These are phyloP conservation scores for Diloba caeruleocephala DNA, from an alignment of 2,888 invertebrate genomes.

Conservation along the genomic window DNA sequence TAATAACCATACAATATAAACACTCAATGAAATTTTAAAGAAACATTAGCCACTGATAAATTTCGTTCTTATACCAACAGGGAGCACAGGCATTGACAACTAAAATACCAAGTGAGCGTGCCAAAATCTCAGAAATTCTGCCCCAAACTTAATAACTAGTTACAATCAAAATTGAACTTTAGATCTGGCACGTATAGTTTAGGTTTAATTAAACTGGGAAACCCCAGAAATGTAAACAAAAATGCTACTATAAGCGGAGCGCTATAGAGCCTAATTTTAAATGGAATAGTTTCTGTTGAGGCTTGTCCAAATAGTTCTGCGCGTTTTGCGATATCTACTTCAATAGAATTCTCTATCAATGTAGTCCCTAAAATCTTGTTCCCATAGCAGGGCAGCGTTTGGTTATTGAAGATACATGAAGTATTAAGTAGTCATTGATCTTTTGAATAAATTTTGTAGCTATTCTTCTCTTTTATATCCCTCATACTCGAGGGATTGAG, in stretches of 20 bases:
- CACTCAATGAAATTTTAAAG: slow-evolving; percentile 26
- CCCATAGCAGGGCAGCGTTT: neutral
- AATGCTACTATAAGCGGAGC: slow-evolving; percentile 29
- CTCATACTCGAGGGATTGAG: too few relatives aligned
- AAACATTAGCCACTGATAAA: slow-evolving; percentile 58
- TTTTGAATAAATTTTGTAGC: too few relatives aligned
- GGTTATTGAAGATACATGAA: neutral
- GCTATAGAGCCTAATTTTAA: slow-evolving; percentile 26
- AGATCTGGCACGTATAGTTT: slow-evolving; percentile 50
- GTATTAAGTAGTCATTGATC: too few relatives aligned
- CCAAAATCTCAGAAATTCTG: slow-evolving; percentile 66
- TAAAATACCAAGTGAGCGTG: slow-evolving; percentile 69
- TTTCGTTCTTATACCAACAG: slow-evolving; percentile 60
- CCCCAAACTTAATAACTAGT: slow-evolving; percentile 51
- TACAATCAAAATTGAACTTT: slow-evolving; percentile 61
- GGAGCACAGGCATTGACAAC: slow-evolving; percentile 60
- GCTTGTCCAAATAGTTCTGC: slow-evolving; percentile 58
- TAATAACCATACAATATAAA: slow-evolving; percentile 5
- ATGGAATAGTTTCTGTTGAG: slow-evolving; percentile 17
- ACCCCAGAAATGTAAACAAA: slow-evolving; percentile 15
- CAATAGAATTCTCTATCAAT: slow-evolving; percentile 52
- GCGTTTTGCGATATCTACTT: slow-evolving; percentile 59
- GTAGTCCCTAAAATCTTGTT: slow-evolving; percentile 20
- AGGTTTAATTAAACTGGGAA: slow-evolving; percentile 50
- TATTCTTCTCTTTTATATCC: too few relatives aligned